Conservation (phyloP, 2,797 vertebrate species). For the Melanotaenia trifasciata region DNA sequence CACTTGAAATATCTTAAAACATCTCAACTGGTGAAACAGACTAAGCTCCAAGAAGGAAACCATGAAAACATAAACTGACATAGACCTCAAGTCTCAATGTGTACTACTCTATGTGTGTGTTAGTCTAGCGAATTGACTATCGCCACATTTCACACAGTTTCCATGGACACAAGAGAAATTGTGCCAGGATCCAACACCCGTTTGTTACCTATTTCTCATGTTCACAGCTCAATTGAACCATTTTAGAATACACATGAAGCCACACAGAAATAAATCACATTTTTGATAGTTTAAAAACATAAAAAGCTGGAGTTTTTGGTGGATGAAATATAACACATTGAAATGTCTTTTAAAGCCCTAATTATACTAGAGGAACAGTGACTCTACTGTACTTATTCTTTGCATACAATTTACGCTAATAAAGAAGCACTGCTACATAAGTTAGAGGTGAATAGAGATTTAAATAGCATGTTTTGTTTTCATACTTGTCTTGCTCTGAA, state of each 20-base stretch:
- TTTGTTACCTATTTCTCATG: conserved; percentile 27
- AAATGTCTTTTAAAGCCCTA: neutral
- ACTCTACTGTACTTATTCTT: neutral
- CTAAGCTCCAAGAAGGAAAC: conserved; percentile 22
- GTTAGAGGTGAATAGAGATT: neutral
- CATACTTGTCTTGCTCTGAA: conserved; percentile 19
- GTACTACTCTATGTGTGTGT: conserved; percentile 39
- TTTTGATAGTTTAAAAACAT: neutral
- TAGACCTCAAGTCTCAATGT: conserved; percentile 32
- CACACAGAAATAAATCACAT: neutral
- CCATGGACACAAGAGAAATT: conserved; percentile 70
- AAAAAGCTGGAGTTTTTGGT: neutral
- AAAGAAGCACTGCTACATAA: neutral
- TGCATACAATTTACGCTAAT: conserved; percentile 4
- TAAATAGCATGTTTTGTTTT: conserved; percentile 12
- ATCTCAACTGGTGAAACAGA: conserved; percentile 17
- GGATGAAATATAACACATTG: neutral
- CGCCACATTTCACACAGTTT: conserved; percentile 56
- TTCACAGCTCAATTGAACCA: conserved; percentile 17
- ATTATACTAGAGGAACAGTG: neutral
- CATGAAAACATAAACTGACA: conserved; percentile 44
- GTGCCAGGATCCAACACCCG: conserved; percentile 16
- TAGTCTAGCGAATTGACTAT: conserved; percentile 42
- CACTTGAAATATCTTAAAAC: conserved; percentile 1
- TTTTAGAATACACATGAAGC: conserved; percentile 10